Evolutionary conservation across 2,888 invertebrate species (phyloP).

Genomic region (Gymnocheta viridis): DNA sequence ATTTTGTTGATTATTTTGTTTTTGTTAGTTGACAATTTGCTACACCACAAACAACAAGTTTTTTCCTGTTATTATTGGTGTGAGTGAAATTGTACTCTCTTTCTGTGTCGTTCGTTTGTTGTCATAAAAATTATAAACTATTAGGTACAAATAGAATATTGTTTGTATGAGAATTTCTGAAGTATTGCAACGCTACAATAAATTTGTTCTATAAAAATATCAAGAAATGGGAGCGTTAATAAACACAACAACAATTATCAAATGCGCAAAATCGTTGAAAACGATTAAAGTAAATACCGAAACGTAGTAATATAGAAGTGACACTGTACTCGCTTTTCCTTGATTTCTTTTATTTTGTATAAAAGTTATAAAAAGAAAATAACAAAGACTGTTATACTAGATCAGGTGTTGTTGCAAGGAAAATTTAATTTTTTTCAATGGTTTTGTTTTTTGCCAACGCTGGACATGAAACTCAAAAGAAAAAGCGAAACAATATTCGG

Average conservation of each 20-base stretch:
- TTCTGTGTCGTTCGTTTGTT: background rate
- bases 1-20: background rate
- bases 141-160: background rate
- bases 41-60: constrained; percentile 43
- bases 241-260: constrained; percentile 5
- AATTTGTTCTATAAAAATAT: constrained; percentile 4
- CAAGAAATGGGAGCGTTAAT: constrained; percentile 6
- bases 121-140: constrained; percentile 5
- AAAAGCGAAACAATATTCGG: too few relatives aligned
- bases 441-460: constrained; percentile 10
- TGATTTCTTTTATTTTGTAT: constrained; percentile 14
- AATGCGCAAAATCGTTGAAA: constrained; percentile 57
- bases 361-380: background rate
- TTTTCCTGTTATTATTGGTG: constrained; percentile 12
- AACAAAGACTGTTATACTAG: constrained; percentile 9
- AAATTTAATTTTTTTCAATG: background rate
- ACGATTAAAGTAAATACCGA: constrained; percentile 13
- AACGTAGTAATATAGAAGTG: constrained; percentile 2
- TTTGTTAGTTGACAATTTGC: constrained; percentile 9
- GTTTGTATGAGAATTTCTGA: constrained; percentile 3
- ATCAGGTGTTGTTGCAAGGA: constrained; percentile 6
- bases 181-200: constrained; percentile 24
- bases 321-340: constrained; percentile 44
- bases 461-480: background rate
- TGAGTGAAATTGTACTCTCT: background rate